These are phyloP conservation scores for Cataglyphis livida DNA, from an alignment of 2,888 invertebrate genomes.

Conservation along the genomic window DNA sequence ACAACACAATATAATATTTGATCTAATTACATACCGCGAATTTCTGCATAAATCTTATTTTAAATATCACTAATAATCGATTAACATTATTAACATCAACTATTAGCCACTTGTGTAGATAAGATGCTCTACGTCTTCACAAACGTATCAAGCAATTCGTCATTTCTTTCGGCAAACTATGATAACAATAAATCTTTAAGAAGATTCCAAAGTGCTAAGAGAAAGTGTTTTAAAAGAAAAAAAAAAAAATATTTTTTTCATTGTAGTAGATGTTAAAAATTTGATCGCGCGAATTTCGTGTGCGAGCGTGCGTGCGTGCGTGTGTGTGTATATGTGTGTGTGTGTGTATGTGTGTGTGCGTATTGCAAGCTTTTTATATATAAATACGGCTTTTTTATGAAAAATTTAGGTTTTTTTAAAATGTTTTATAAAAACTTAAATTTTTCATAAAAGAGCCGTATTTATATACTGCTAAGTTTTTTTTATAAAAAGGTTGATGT, in stretches of 20 bases:
- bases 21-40: not conserved
- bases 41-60: not conserved
- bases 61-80: slow-evolving; percentile 8
- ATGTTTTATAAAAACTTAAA: not conserved
- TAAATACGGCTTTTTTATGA: not conserved
- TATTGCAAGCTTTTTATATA: not conserved
- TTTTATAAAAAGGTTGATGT: not conserved
- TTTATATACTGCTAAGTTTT: not conserved
- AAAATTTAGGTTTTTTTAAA: not conserved
- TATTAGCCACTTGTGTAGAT: not conserved
- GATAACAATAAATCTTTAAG: slow-evolving; percentile 24
- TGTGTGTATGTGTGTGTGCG: not conserved
- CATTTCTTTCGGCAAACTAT: not conserved
- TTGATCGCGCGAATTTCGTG: slow-evolving; percentile 9
- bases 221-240: not conserved
- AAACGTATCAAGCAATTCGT: not conserved
- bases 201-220: slow-evolving; percentile 24
- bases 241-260: slow-evolving; percentile 42
- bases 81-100: not conserved
- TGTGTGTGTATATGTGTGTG: not conserved
- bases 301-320: not conserved
- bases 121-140: not conserved
- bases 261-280: slow-evolving; percentile 36
- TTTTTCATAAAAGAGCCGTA: too few relatives aligned
- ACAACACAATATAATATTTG: not conserved